Base-by-base conservation (phyloP, 2,113 vertebrate species). In the Sebastes fasciatus region DNA sequence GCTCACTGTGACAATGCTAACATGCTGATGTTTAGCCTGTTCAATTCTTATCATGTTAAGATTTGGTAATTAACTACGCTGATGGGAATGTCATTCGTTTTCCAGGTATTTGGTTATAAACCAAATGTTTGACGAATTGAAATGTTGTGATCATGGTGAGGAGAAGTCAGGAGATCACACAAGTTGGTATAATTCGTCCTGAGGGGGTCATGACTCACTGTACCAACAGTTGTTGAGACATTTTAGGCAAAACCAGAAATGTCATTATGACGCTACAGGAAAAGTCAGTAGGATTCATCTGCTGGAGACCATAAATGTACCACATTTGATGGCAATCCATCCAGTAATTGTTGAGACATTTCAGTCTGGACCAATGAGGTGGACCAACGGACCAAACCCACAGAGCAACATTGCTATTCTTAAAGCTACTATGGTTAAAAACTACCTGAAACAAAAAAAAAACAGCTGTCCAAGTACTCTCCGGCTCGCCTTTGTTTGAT, bases 401-500 rank as follows among this genome's bases (percentile, higher is more conserved):
- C 19, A 17, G 8, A 57, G 46, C 19, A 10, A 23, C 21, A 11
- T 69, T 12, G 21, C 54, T 34, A 11, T 54, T 21, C 23, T 40
- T n/a, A n/a, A 19, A 19, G 19, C 54, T 19, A 49, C 26, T 26
- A 26, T 26, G 26, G 1, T 12, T 61, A 19, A 14, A 11, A 58
- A 45, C n/a, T 52, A 48, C 19, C 51, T 57, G 4, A 49, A 54
- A 45, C 43, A 11, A 82, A 64, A 46, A 3, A 5, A 45, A 1
- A 14, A 2, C 26, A 26, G 26, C 26, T 26, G 2, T 26, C 26
- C 0, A n/a, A 65, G 48, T 43, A 2, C 49, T 64, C 43, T 23
- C 4, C 7, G 13, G 16, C 46, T 12, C 66, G 74, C 74, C 74
- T 70, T 84, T 71, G 17, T 52, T 88, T 80, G 26, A 26, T 67